These are phyloP conservation scores for Pegoplata infirma DNA, from an alignment of 2,888 invertebrate species.

Conservation along the genomic window DNA sequence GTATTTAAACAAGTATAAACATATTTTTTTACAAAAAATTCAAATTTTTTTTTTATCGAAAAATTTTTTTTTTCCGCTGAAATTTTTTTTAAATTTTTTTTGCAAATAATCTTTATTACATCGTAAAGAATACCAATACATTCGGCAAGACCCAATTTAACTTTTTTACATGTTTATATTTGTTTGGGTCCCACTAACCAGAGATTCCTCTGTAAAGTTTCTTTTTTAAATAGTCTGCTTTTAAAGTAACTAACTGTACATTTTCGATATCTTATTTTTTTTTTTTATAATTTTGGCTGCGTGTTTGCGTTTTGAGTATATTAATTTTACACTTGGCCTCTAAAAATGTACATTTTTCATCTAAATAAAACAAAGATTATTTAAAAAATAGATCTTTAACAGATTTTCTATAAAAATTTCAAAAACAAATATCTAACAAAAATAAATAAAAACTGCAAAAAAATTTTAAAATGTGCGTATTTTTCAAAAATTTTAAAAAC, in stretches of 20 bases:
- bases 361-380: conserved; percentile 10
- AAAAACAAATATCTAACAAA: background rate
- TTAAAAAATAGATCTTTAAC: conserved; percentile 42
- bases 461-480: conserved; percentile 17
- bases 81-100: no score
- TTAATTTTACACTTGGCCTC: conserved; percentile 77
- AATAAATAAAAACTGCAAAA: conserved; percentile 8
- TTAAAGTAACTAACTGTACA: background rate
- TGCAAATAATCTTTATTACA: no score
- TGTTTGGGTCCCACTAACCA: no score
- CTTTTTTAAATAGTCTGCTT: background rate
- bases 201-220: background rate
- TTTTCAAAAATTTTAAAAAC: background rate
- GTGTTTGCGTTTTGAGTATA: conserved; percentile 66
- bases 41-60: no score
- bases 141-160: no score
- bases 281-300: background rate
- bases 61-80: no score
- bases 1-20: no score
- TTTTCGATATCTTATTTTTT: conserved; percentile 57
- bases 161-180: no score
- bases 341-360: conserved; percentile 62
- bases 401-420: conserved; percentile 16
- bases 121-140: no score
- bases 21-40: no score